Base-by-base conservation (phyloP, 2,888 invertebrate species). In the Sussaba pulchella region DNA sequence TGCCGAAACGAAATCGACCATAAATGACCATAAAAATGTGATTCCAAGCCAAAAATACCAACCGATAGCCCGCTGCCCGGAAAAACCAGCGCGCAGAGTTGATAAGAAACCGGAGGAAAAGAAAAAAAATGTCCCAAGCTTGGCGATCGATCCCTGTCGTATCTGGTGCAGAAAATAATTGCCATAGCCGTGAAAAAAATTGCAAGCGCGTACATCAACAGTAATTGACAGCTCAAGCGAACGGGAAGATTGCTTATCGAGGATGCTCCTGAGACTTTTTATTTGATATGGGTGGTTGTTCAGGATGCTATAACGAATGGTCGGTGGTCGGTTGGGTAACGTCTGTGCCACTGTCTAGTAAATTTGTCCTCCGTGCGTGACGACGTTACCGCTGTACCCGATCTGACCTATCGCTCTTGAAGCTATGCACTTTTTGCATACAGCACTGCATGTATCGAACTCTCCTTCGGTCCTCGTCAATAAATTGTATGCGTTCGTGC, bases 111-210 rank as follows among this genome's bases (percentile, higher is more conserved):
- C n/a, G n/a, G n/a, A 67, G n/a, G 19, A n/a, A 45, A 54, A 31
- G 31, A 54, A 57, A 63, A 36, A 54, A 26, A 57, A 21, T 43
- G 63, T 61, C 50, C 24, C 45, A 45, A 41, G 47, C 61, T 9
- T 36, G 36, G n/a, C 87, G 81, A 88, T 88, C 88, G 89, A 88
- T 88, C 80, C 61, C 54, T 63, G 75, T 82, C 75, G 82, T 86
- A 89, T 87, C 85, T 87, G 85, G 87, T 85, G 88, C 88, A 78
- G 85, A 88, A 88, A 87, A 85, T 88, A 85, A 88, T 88, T 85
- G 61, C 84, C 69, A 63, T 82, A 84, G 79, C 85, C 87, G 69
- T 86, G 85, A 86, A 87, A 85, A 71, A n/a, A n/a, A n/a, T 78
- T 67, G 54, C 41, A 45, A 73, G 41, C 47, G 76, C 61, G 61